These are phyloP conservation scores for Todiramphus chloris DNA, from an alignment of 2,113 vertebrate genomes.

Conservation along the genomic window DNA sequence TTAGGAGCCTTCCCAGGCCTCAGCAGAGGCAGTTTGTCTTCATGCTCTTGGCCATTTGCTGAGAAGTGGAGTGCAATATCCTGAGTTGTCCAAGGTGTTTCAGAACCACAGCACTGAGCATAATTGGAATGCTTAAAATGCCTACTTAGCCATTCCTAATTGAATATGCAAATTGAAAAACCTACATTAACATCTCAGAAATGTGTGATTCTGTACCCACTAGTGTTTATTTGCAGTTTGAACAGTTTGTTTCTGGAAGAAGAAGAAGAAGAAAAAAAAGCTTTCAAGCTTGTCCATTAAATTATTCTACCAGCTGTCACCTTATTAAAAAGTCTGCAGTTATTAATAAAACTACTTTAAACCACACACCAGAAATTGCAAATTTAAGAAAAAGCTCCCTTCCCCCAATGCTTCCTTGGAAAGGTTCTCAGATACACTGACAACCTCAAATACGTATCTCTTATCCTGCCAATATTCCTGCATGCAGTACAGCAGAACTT, in stretches of 20 bases:
- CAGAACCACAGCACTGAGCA: neutral
- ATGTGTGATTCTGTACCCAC: constrained; percentile 49
- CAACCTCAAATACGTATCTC: neutral
- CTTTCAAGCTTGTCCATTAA: constrained; percentile 45
- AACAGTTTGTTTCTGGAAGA: constrained; percentile 57
- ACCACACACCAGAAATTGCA: neutral
- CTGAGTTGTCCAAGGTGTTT: constrained; percentile 15
- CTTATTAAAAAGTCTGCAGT: constrained; percentile 55
- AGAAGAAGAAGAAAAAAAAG: neutral
- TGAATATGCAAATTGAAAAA: constrained; percentile 52
- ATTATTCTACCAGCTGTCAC: constrained; percentile 55
- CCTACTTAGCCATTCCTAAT: constrained; percentile 12
- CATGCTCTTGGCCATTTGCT: fast-evolving
- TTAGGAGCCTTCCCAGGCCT: neutral
- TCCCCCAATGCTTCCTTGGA: neutral
- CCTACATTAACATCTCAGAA: constrained; percentile 40
- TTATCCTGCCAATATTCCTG: constrained; percentile 17
- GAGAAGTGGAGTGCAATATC: neutral
- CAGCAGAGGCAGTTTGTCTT: neutral
- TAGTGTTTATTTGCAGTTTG: constrained; percentile 61
- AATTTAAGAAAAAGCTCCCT: neutral
- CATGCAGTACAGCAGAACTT: neutral
- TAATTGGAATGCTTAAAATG: neutral
- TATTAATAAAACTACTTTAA: constrained; percentile 63
- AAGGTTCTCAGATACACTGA: constrained; percentile 3